Conservation (phyloP, 2,113 vertebrate species). For the Ivindomyrus marchei region DNA sequence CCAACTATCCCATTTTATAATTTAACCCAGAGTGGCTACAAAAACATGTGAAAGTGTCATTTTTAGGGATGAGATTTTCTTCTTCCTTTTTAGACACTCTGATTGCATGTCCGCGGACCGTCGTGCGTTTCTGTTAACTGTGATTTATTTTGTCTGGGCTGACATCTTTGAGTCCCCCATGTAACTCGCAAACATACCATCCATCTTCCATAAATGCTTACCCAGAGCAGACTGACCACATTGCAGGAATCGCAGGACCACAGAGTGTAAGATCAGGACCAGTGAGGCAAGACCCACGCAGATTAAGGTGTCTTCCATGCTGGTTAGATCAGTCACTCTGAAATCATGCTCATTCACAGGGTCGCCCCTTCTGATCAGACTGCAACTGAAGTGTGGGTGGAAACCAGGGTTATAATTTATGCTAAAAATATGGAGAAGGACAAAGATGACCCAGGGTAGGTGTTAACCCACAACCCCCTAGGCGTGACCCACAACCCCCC, state of each 20-base stretch:
- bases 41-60: neutral
- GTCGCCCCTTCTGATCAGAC: neutral
- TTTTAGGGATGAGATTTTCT: neutral
- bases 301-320: neutral
- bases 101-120: neutral
- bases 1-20: neutral
- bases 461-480: neutral
- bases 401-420: neutral
- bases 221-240: neutral
- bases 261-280: neutral
- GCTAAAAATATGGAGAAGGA: neutral
- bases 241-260: neutral
- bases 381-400: neutral
- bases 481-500: neutral
- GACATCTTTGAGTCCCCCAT: neutral
- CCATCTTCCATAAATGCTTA: neutral
- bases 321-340: neutral
- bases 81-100: neutral
- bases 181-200: neutral
- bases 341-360: neutral
- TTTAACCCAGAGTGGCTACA: neutral
- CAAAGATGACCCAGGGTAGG: neutral
- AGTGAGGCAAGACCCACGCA: neutral
- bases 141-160: neutral
- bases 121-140: neutral